Base-by-base conservation (phyloP, 2,888 invertebrate species). In the Pammene aurita region DNA sequence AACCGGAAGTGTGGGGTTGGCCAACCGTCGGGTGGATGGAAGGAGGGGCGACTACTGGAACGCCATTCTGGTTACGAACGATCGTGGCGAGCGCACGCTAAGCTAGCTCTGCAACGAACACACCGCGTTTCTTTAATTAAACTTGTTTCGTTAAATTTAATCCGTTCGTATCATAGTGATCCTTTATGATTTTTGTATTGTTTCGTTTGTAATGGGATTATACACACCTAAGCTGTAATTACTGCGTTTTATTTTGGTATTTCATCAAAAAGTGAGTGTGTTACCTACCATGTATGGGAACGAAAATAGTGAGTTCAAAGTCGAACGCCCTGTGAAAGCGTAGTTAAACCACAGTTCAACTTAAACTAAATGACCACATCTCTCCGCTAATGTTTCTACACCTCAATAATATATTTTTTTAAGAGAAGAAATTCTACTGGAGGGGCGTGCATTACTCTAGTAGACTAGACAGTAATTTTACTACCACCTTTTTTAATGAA, bases 71-170 rank as follows among this genome's bases (percentile, higher is more conserved):
- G 44, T 44, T 5, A 5, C n/a, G 5, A 10, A 13, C 13, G 13
- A 10, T 44, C 44, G 44, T 44, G 44, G 44, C 44, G 44, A 13
- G 44, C 13, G 13, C 13, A 44, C 44, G 44, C 13, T 44, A 44
- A 44, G 44, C 44, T 44, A 44, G 44, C 44, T 44, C 44, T 44
- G 44, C 44, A 13, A 44, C 44, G 44, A 44, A 44, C 44, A 10
- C 44, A 44, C 44, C 44, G 44, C 44, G 44, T 44, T 44, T 44
- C 44, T 44, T 44, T 13, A 13, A 44, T 44, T 10, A 10, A 44
- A 13, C 13, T 11, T 44, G 10, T 44, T 13, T 44, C 5, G 44
- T 44, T 13, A 44, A 44, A 44, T 13, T 13, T 2, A 44, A 44
- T 44, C 44, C 44, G 11, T 13, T 44, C 44, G 13, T 10, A 44